Evolutionary conservation across 2,113 vertebrate genomes (phyloP), one percentile per base, ranked within the genome.

Genomic region (Pao palembangensis): DNA sequence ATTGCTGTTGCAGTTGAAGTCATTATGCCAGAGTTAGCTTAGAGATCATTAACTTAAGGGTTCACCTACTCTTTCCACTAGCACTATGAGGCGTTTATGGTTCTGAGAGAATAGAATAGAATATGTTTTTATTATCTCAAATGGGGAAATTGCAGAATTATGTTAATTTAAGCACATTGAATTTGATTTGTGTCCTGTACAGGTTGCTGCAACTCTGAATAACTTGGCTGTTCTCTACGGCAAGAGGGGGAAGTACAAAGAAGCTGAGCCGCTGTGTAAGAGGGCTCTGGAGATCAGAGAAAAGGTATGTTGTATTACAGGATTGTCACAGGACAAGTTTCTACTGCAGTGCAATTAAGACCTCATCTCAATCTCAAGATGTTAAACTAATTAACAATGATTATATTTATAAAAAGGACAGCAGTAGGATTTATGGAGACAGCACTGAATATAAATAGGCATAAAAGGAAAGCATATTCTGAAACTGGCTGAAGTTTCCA

Each of bases 131-230:
- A n/a, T n/a, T n/a, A n/a, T n/a, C n/a, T n/a, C n/a, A n/a, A n/a
- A n/a, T n/a, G n/a, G n/a, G n/a, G n/a, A n/a, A n/a, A n/a, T n/a
- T n/a, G n/a, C n/a, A n/a, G n/a, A n/a, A n/a, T n/a, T n/a, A n/a
- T 23, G 21, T 23, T 23, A 23, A 23, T 23, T 23, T 23, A 23
- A 23, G 21, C 21, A 23, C 21, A 23, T 23, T 23, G 3, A 23
- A 23, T 23, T 3, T 23, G 21, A 23, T 23, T 23, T 79, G 19
- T 63, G 1, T 66, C 8, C 8, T 61, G 19, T 80, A 28, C 78
- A 99, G 97, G 97, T 99, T 63, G 97, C 97, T 17, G 96, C 97
- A 4, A 99, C 96, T 0, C 89, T 98, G 68, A 99, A 99, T 91
- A 99, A 98, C 74, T 83, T 98, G 89, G 96, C 95, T 2, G 97